phyloP scores from a whole-genome alignment of 30 jellyfish, hydroid and myxozoan genomes.

The Cassiopea xamachana region DNA sequence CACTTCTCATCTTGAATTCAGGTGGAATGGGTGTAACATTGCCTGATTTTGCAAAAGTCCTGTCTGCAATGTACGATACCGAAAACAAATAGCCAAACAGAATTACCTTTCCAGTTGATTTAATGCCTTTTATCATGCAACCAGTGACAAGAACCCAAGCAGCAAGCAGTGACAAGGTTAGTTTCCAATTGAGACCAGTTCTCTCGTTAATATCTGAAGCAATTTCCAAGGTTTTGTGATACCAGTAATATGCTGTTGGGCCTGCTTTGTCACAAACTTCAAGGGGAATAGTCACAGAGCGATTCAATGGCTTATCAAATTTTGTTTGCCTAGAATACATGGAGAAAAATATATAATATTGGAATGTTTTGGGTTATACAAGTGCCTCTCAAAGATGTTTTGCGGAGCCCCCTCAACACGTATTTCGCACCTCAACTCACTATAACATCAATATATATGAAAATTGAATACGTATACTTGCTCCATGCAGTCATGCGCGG shows the following conservation, averaged over 20 bases:
- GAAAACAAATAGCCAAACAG: background rate
- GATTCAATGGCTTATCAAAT: background rate
- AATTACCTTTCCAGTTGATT: slow-evolving; percentile 86
- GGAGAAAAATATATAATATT: background rate
- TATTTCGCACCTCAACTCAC: too few species aligned
- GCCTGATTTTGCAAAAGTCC: too few species aligned
- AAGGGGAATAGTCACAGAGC: slow-evolving; percentile 14
- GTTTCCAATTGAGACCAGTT: slow-evolving; percentile 82
- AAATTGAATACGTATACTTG: too few species aligned
- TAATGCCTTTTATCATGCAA: slow-evolving; percentile 87
- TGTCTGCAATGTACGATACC: too few species aligned
- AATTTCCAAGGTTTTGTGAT: slow-evolving; percentile 71
- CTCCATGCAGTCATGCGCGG: too few species aligned
- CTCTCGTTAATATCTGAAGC: slow-evolving; percentile 57
- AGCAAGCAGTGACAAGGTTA: slow-evolving; percentile 59
- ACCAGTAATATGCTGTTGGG: slow-evolving; percentile 83
- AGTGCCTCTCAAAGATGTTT: background rate
- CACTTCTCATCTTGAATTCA: too few species aligned
- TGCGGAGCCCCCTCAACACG: too few species aligned
- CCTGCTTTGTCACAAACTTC: slow-evolving; percentile 80
- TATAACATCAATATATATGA: too few species aligned
- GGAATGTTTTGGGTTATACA: background rate
- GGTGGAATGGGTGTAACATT: too few species aligned
- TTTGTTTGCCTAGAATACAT: background rate
- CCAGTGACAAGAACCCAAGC: slow-evolving; percentile 78